Evolutionary conservation across 2,888 invertebrate genomes (phyloP).

Genomic region (Pheosia gnoma): DNA sequence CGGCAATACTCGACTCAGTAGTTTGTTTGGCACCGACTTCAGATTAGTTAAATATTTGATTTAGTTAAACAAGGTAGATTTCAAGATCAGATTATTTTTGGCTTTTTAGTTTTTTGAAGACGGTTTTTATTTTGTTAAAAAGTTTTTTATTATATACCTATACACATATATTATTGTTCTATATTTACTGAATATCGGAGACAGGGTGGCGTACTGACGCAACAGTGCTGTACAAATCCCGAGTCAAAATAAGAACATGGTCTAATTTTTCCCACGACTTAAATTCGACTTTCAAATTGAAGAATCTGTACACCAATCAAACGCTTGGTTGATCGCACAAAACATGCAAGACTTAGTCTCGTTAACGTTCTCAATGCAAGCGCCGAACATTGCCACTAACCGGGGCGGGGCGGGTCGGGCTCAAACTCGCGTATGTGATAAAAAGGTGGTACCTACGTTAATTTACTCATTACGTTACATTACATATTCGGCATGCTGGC

Average conservation of each 20-base stretch:
- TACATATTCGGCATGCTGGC: conserved; percentile 74
- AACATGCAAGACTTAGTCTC: conserved; percentile 45
- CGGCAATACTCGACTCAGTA: no score
- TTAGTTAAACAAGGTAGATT: no score
- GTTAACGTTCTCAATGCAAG: conserved; percentile 45
- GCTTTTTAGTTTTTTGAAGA: no score
- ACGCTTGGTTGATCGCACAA: conserved; percentile 33
- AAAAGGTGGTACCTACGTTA: conserved; percentile 60
- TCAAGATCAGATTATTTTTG: no score
- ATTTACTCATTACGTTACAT: conserved; percentile 81
- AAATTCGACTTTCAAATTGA: conserved; percentile 24
- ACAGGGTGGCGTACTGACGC: no score
- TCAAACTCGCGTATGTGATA: conserved; percentile 64
- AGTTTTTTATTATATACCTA: no score
- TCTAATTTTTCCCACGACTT: conserved; percentile 2
- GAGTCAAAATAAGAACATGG: neutral
- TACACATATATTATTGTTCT: no score
- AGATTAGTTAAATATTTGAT: no score
- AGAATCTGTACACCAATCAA: conserved; percentile 32
- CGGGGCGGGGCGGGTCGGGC: conserved; percentile 44
- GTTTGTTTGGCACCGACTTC: no score
- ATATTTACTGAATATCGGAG: no score
- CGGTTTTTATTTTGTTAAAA: no score
- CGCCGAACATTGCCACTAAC: conserved; percentile 44
- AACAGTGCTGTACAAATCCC: no score